Base-by-base conservation (phyloP, 2,113 vertebrate species). In the Poeciliopsis turrubarensis region DNA sequence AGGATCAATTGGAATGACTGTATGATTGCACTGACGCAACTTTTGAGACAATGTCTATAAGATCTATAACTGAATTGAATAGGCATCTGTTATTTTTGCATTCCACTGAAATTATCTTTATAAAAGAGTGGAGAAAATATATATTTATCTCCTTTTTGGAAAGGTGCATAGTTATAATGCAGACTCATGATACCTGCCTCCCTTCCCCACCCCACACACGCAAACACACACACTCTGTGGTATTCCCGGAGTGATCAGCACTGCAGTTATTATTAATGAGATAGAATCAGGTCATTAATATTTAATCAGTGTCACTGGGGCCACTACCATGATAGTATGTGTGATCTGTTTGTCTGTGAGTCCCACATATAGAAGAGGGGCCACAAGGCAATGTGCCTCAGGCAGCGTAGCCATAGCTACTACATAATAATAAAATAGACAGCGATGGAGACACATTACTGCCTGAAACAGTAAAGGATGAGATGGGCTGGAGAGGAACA, bases 251-350 rank as follows among this genome's bases (percentile, higher is more conserved):
- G 83, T 90, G 89, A 92, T 94, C 91, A 90, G 83, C 31, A 80
- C 84, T 76, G 80, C 88, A 93, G 90, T 89, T 91, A 92, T 92
- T 93, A 93, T 93, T 93, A 92, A 93, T 93, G 91, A 94, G 87
- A 81, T 75, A 85, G 91, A 91, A 91, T 86, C 78, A 85, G 83
- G 51, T 85, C 89, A 91, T 94, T 80, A 92, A 93, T 92, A 89
- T 92, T 92, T 92, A 79, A 94, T 68, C 73, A 85, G 88, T 89
- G 85, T 92, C 89, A 91, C 84, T 67, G 79, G 72, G 90, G 91
- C 89, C 78, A 88, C 75, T 32, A n/a, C 76, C 82, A 80, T 85
- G 81, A 77, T 60, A 72, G 76, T 73, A 70, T 34, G 68, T 78
- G 76, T 73, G 77, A 73, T 80, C 77, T 80, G 86, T 81, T 69